phyloP scores from a whole-genome alignment of 2,888 invertebrate species.

The Drosophila anomelani region DNA sequence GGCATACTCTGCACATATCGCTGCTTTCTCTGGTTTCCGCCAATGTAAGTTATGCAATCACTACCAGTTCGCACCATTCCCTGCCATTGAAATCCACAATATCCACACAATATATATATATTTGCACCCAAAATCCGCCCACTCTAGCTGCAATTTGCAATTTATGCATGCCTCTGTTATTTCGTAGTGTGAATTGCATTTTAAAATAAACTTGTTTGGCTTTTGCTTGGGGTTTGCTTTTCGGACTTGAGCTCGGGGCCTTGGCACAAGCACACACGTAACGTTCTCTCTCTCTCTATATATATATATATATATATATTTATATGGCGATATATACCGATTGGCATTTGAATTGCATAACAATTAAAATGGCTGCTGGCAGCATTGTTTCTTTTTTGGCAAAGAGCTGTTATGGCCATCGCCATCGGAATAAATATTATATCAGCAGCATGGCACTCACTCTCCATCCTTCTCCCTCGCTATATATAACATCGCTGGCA shows the following conservation, averaged over 20 bases:
- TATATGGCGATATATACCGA: not conserved
- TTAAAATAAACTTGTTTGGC: constrained; percentile 64
- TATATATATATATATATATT: not conserved
- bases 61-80: constrained; percentile 1
- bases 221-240: constrained; percentile 35
- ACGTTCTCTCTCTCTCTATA: not conserved
- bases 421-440: constrained; percentile 35
- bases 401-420: constrained; percentile 1
- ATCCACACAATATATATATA: not conserved
- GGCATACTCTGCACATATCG: constrained; percentile 84
- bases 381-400: constrained; percentile 39
- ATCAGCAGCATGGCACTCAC: constrained; percentile 1
- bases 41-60: constrained; percentile 80
- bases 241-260: constrained; percentile 20
- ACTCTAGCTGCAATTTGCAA: constrained; percentile 52
- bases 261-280: not conserved
- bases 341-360: constrained; percentile 64
- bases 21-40: constrained; percentile 83
- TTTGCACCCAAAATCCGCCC: constrained; percentile 3
- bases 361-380: constrained; percentile 71
- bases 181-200: constrained; percentile 73
- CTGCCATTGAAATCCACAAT: constrained; percentile 28
- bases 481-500: not conserved
- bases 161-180: constrained; percentile 68
- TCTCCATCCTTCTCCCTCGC: not conserved